Evolutionary conservation across 1,140 invertebrate genomes (phyloP).

Genomic region (Drosophila ercepeae): DNA sequence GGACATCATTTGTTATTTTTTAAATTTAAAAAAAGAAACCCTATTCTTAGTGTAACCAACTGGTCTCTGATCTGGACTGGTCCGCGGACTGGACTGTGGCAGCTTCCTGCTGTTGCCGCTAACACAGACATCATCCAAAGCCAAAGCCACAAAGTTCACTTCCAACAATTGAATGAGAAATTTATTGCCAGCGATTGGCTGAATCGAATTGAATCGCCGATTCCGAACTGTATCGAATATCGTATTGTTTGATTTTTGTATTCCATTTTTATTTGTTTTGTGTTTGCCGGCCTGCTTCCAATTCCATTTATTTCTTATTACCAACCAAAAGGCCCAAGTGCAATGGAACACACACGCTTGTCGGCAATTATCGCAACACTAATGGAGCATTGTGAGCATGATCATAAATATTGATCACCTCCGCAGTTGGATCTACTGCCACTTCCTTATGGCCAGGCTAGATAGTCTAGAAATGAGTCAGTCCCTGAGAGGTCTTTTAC

Average conservation of each 20-base stretch:
- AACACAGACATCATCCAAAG: constrained; percentile 68
- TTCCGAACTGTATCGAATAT: constrained; percentile 50
- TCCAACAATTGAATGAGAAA: constrained; percentile 72
- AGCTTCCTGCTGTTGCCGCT: constrained; percentile 70
- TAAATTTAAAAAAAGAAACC: background rate
- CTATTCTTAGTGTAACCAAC: constrained; percentile 29
- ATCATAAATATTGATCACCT: constrained; percentile 59
- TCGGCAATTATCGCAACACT: constrained; percentile 53
- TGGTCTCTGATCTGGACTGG: constrained; percentile 31
- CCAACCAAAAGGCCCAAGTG: constrained; percentile 43
- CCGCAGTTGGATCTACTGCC: background rate
- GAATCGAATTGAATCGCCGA: constrained; percentile 39
- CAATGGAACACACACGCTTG: constrained; percentile 36
- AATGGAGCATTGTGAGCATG: constrained; percentile 64
- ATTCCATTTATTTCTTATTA: constrained; percentile 16
- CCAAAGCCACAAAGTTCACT: constrained; percentile 57
- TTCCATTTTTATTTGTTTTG: constrained; percentile 23
- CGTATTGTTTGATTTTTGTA: constrained; percentile 54
- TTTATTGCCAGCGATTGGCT: constrained; percentile 63
- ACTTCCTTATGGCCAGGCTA: constrained; percentile 58
- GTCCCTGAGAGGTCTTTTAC: constrained; percentile 7
- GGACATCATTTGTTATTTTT: no score
- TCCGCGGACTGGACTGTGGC: background rate
- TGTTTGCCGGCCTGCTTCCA: constrained; percentile 3
- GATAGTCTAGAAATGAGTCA: constrained; percentile 32